A percentile compares a stretch with the other conserved stretches of the same genome.
phyloP scores from a whole-genome alignment of 2,113 vertebrate genomes.

The Callipepla squamata region DNA sequence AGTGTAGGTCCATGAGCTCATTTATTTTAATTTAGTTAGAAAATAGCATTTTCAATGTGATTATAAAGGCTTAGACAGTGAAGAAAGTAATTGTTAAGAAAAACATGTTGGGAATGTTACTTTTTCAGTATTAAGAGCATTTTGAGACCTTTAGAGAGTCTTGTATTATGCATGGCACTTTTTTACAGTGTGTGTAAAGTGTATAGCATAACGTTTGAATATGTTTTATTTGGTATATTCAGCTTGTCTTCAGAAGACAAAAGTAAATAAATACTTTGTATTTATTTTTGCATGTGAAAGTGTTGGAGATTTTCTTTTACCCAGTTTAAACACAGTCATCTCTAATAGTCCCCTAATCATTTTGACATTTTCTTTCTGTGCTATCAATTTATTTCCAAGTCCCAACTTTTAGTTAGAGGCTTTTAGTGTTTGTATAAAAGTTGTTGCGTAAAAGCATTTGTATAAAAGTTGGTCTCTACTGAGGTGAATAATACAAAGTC shows the following conservation, averaged over 20 bases:
- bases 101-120: background rate
- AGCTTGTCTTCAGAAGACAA: background rate
- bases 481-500: background rate
- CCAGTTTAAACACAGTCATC: background rate
- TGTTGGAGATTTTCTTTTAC: background rate
- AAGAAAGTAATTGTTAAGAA: background rate
- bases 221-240: background rate
- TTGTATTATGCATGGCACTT: background rate
- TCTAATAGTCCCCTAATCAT: background rate
- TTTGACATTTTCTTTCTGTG: background rate
- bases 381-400: background rate
- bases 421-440: background rate
- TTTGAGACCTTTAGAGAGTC: background rate
- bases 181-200: background rate
- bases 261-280: background rate
- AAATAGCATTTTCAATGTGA: background rate
- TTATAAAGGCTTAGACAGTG: background rate
- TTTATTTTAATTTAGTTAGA: background rate
- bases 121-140: background rate
- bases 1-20: background rate
- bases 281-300: background rate
- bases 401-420: background rate
- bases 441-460: background rate
- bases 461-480: background rate
- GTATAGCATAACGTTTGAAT: background rate